A percentile compares a stretch with the other conserved stretches of the same genome.
Conservation (phyloP, 1,140 invertebrate genomes). For the Drosophila melanica region DNA sequence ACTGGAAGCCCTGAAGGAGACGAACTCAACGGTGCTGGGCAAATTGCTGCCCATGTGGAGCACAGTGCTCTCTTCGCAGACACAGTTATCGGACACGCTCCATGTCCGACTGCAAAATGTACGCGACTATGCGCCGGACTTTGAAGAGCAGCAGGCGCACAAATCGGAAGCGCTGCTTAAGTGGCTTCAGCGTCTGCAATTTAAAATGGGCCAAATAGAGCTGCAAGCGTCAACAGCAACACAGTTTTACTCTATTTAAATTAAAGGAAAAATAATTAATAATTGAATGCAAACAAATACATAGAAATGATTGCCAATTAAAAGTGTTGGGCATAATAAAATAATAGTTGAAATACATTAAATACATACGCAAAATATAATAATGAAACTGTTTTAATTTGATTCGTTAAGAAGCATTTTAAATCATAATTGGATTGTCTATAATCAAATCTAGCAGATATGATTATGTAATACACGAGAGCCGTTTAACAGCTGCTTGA, state of each 20-base stretch:
- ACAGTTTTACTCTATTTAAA: slow-evolving; percentile 83
- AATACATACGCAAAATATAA: not conserved
- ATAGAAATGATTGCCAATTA: no score
- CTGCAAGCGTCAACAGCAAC: slow-evolving; percentile 94
- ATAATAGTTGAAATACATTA: not conserved
- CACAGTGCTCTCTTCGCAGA: slow-evolving; percentile 94
- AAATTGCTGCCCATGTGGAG: slow-evolving; percentile 95
- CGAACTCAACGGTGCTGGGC: slow-evolving; percentile 95
- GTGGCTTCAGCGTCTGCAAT: slow-evolving; percentile 97
- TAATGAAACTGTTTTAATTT: not conserved
- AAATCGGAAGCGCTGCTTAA: slow-evolving; percentile 86
- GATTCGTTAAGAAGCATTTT: not conserved
- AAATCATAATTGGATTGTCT: not conserved
- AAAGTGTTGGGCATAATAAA: no score
- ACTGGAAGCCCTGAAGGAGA: slow-evolving; percentile 97
- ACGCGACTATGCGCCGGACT: slow-evolving; percentile 89
- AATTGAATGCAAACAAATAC: not conserved
- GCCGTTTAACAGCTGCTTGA: not conserved
- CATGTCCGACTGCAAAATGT: slow-evolving; percentile 95
- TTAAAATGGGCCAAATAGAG: slow-evolving; percentile 99
- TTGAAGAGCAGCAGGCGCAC: slow-evolving; percentile 75
- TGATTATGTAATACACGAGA: not conserved
- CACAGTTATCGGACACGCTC: slow-evolving; percentile 94
- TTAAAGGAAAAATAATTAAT: not conserved
- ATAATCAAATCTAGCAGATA: not conserved